A percentile compares a stretch with the other conserved stretches of the same genome.
phyloP scores from a whole-genome alignment of 2,797 vertebrate species.

The Myotis myotis region DNA sequence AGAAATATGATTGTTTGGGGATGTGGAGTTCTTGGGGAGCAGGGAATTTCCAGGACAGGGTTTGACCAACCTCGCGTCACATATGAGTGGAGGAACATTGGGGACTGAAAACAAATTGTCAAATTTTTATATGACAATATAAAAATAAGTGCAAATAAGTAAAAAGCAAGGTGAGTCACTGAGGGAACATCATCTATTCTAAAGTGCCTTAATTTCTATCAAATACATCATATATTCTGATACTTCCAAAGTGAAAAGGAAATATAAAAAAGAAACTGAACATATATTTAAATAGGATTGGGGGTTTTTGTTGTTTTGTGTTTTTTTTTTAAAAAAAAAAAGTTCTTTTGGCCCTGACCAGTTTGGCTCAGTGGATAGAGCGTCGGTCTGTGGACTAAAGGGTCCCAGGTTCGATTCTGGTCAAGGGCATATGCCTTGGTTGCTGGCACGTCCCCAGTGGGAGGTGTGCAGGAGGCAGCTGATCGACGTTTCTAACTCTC shows the following conservation, averaged over 20 bases:
- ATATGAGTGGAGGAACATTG: fast-evolving
- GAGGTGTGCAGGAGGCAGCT: no score
- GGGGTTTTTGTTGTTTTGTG: neutral
- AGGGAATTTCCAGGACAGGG: neutral
- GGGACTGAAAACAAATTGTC: neutral
- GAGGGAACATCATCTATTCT: neutral
- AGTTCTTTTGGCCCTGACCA: no score
- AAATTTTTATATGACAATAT: neutral
- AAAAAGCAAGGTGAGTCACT: neutral
- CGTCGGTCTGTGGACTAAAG: no score
- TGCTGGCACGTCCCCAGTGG: no score
- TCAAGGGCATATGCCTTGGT: no score
- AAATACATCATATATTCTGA: neutral
- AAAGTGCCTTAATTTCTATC: constrained; percentile 3
- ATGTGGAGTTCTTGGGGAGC: neutral
- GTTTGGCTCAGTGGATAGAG: no score
- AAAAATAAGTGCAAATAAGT: neutral
- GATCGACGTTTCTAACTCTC: no score
- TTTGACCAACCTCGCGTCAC: neutral
- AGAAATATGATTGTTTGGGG: neutral
- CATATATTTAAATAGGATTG: neutral
- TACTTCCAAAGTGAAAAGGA: constrained; percentile 21
- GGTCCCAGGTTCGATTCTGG: no score
- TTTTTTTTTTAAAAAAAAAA: no score
- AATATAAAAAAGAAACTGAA: neutral